phyloP scores from a whole-genome alignment of 2,113 vertebrate genomes.

The Capreolus pygargus region DNA sequence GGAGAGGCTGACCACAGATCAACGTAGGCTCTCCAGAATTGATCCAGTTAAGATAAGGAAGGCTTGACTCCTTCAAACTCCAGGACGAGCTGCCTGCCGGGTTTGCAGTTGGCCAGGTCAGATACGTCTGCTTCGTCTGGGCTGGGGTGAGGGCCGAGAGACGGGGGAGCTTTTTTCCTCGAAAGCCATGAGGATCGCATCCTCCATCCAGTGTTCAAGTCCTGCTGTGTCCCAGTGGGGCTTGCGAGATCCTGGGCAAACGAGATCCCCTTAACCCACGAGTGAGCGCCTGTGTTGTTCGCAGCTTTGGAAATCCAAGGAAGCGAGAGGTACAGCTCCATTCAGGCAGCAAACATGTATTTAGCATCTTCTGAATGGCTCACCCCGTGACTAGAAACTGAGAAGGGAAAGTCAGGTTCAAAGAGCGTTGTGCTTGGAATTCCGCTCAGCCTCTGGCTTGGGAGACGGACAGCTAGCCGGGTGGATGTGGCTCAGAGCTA shows the following conservation, averaged over 20 bases:
- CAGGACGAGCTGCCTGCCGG: neutral
- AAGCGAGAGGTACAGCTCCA: neutral
- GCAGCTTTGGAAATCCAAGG: neutral
- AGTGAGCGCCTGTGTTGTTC: neutral
- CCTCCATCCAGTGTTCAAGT: neutral
- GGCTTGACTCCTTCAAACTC: neutral
- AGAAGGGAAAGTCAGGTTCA: neutral
- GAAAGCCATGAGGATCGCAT: neutral
- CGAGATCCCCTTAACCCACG: neutral
- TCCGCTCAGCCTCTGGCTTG: neutral
- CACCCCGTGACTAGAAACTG: neutral
- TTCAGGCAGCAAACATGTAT: neutral
- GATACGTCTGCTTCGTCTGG: neutral
- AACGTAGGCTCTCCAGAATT: neutral
- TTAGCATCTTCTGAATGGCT: neutral
- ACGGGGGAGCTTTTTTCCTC: neutral
- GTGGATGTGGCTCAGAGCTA: no score
- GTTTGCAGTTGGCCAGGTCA: neutral
- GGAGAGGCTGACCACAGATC: neutral
- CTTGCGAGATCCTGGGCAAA: neutral
- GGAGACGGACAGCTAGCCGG: no score
- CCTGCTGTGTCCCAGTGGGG: neutral
- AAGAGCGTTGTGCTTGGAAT: neutral
- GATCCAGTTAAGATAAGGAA: conserved; percentile 29
- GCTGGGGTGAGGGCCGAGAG: neutral